These are phyloP conservation scores for Aldabrachelys gigantea DNA, from an alignment of 2,113 vertebrate species.

Conservation along the genomic window DNA sequence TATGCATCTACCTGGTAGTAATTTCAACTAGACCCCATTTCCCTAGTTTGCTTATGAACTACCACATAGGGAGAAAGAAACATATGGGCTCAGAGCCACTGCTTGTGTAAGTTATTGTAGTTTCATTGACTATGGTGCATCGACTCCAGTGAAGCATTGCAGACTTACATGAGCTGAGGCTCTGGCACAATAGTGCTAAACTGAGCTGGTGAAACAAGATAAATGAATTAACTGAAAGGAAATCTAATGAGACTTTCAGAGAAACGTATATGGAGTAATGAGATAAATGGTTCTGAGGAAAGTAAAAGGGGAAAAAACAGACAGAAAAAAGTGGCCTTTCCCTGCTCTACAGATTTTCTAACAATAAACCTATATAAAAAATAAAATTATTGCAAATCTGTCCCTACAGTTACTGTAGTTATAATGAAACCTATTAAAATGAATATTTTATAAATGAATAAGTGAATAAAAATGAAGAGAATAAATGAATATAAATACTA, in stretches of 20 bases:
- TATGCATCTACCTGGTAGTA: neutral
- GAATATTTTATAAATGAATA: conserved; percentile 83
- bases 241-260: neutral
- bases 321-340: conserved; percentile 26
- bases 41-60: neutral
- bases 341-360: conserved; percentile 63
- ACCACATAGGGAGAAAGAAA: neutral
- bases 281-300: neutral
- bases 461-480: conserved; percentile 81
- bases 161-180: neutral
- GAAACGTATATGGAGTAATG: neutral
- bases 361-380: conserved; percentile 74
- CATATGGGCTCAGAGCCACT: neutral
- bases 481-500: conserved; percentile 81
- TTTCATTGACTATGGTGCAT: neutral
- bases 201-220: neutral
- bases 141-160: neutral
- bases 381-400: conserved; percentile 71
- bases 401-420: conserved; percentile 68
- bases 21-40: neutral
- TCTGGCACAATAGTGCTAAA: neutral
- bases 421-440: conserved; percentile 80
- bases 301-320: conserved; percentile 23
- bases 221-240: neutral
- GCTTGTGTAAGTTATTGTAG: neutral